phyloP scores from a whole-genome alignment of 1,140 invertebrate genomes.

The Lasioglossum baleicum region DNA sequence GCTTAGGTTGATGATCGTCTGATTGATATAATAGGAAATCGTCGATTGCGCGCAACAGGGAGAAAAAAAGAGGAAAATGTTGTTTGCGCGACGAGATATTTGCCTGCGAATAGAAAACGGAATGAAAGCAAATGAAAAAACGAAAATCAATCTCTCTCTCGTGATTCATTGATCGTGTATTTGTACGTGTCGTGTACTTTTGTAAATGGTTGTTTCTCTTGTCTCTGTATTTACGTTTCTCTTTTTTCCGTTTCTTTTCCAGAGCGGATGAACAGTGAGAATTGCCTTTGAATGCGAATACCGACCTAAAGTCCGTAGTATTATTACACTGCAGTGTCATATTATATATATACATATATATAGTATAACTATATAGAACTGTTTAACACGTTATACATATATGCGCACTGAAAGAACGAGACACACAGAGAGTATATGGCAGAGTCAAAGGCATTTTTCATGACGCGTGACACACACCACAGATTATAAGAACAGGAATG shows the following conservation, averaged over 20 bases:
- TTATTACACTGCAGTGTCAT: slow-evolving; percentile 62
- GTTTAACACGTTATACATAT: slow-evolving; percentile 39
- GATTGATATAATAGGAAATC: background rate
- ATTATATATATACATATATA: slow-evolving; percentile 69
- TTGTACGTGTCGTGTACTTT: background rate
- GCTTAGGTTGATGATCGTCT: no score
- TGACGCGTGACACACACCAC: slow-evolving; percentile 4
- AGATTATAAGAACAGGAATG: slow-evolving; percentile 16
- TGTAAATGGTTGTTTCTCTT: slow-evolving; percentile 14
- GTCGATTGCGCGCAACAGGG: background rate
- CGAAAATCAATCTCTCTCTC: background rate
- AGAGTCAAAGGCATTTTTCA: slow-evolving; percentile 53
- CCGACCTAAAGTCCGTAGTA: slow-evolving; percentile 57
- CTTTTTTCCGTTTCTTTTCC: slow-evolving; percentile 21
- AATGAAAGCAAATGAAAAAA: no score
- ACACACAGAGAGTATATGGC: background rate
- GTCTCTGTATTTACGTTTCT: slow-evolving; percentile 39
- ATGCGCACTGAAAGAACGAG: slow-evolving; percentile 31
- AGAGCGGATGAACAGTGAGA: slow-evolving; percentile 47
- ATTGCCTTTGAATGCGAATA: slow-evolving; percentile 66
- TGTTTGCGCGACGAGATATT: slow-evolving; percentile 47
- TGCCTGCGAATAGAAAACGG: slow-evolving; percentile 8
- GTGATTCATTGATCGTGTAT: slow-evolving; percentile 51
- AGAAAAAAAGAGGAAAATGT: slow-evolving; percentile 17
- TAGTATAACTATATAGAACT: slow-evolving; percentile 62